A percentile compares a stretch with the other conserved stretches of the same genome.
Evolutionary conservation across 2,113 vertebrate species (phyloP).

Genomic region (Sphaerodactylus townsendi): DNA sequence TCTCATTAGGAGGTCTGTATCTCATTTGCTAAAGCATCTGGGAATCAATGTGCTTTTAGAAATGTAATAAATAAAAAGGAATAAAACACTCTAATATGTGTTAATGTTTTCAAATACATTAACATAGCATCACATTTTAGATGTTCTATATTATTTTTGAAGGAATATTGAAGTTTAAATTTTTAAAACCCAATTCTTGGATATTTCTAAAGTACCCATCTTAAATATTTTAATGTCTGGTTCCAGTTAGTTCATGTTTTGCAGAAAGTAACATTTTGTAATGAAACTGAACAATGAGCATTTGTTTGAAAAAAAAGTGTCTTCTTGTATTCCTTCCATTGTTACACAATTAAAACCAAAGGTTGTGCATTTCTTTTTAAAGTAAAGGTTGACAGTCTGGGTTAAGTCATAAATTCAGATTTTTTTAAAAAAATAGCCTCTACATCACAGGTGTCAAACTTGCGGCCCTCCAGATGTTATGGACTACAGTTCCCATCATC

Average conservation of each 20-base stretch:
- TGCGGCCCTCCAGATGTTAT: too few relatives aligned
- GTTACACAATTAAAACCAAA: too few relatives aligned
- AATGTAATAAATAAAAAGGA: neutral
- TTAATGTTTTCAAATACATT: conserved; percentile 13
- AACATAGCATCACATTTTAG: neutral
- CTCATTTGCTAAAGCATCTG: neutral
- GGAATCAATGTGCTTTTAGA: neutral
- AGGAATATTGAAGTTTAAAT: neutral
- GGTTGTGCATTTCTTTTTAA: too few relatives aligned
- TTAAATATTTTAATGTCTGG: neutral
- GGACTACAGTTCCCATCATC: too few relatives aligned
- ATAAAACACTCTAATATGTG: neutral
- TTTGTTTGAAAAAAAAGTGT: neutral
- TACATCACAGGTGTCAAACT: too few relatives aligned
- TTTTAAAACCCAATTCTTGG: neutral
- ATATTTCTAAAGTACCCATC: neutral
- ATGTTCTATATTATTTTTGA: neutral
- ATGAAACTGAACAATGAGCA: neutral
- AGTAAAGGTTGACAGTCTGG: too few relatives aligned
- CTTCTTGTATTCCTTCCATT: too few relatives aligned
- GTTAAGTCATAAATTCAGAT: too few relatives aligned
- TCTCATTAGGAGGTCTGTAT: neutral
- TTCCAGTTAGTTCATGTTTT: neutral
- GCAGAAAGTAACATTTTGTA: neutral
- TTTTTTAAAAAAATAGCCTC: too few relatives aligned